Evolutionary conservation across 2,113 vertebrate species (phyloP), one percentile per base, ranked within the genome.

Genomic region (Cyprinus carpio): DNA sequence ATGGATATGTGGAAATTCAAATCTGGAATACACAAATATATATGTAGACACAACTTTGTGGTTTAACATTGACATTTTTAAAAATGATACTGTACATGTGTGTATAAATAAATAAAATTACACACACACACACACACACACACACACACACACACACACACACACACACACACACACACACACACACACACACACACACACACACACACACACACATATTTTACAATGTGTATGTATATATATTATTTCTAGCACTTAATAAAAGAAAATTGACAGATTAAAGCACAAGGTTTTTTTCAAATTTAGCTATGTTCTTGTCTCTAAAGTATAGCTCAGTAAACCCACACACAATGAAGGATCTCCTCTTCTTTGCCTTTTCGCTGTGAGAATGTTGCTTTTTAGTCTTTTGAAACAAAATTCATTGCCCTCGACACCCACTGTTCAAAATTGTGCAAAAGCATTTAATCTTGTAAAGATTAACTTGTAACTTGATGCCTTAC

Each of bases 401-500:
- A 78, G 10, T 18, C 20, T 13, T 58, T 37, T 31, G 16, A 60
- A 23, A n/a, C 34, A 23, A 20, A 46, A n/a, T 25, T 25, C 0
- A 67, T 12, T 16, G 60, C 46, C 20, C 20, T 60, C 3, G 6
- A 60, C 11, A 60, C 20, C 31, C 29, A n/a, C 8, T 13, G 4
- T 12, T 77, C 18, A 77, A 77, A 77, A 18, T 10, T 56, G 20
- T 78, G 13, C 11, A 58, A 58, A 77, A 58, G 31, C 29, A 31
- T 37, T 11, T 23, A 13, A 58, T 78, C 51, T 29, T 72, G 27
- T 34, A 67, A 78, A 56, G n/a, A n/a, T n/a, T n/a, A n/a, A n/a
- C n/a, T n/a, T n/a, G 40, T 7, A n/a, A 56, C 31, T 69, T 40
- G 29, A 71, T 60, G 64, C 60, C 87, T 92, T 92, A 94, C 93